Base-by-base conservation (phyloP, 2,888 invertebrate genomes). In the Lochmaea crataegi region DNA sequence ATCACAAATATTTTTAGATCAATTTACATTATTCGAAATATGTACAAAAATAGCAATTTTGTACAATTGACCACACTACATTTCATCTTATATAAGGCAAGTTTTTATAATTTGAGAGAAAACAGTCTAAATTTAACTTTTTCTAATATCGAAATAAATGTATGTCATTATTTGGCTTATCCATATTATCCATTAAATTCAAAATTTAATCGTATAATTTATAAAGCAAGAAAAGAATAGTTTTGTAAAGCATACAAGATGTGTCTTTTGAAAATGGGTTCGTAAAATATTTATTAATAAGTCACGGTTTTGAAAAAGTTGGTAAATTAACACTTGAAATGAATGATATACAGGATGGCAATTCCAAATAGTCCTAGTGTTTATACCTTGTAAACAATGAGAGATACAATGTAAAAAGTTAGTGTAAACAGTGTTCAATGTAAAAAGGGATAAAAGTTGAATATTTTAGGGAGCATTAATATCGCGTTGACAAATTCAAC, bases 21-120 rank as follows among this genome's bases (percentile, higher is more conserved):
- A 45, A 45, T 45, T 51, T 51, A 51, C 7, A n/a, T 51, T 51
- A n/a, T 51, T 51, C 51, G 51, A 51, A 51, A 51, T 51, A 14
- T 51, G 16, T 51, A 51, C 51, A 51, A 51, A 51, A 51, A 51
- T 51, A 51, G 51, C n/a, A 51, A 51, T 51, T 16, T 51, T 45
- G 45, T 45, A 51, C 51, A 51, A 51, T 51, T 51, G 51, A 51
- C 51, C 51, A 51, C 51, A n/a, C 7, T 51, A 51, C 51, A 51
- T 51, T n/a, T 51, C 51, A 14, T 51, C n/a, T n/a, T 51, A n/a
- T 51, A 51, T 51, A 51, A 51, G 51, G n/a, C 51, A 51, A 16
- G 51, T n/a, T 45, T 45, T 45, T 45, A 45, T 45, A 45, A 45
- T 45, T 45, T 45, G 14, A 45, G 12, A 45, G 42, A 14, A 45